Percentiles rank a stretch among this genome's conserved stretches.
Conservation (phyloP, 2,888 invertebrate species). For the Apodemia hepburni region DNA sequence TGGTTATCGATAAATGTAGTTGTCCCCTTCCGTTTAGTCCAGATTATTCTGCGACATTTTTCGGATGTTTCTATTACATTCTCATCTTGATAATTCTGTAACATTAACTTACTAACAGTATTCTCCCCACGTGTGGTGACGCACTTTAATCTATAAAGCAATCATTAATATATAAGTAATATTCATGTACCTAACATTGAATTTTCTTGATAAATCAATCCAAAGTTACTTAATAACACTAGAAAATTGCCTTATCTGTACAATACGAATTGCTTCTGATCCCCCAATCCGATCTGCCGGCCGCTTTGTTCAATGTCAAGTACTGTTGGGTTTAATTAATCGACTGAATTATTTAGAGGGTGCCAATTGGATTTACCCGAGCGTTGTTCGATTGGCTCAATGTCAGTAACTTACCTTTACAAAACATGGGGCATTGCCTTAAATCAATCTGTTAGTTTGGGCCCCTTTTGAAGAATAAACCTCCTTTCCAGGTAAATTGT, state of each 20-base stretch:
- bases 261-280: background rate
- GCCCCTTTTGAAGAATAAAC: too few species aligned
- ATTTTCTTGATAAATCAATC: background rate
- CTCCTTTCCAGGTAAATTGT: too few species aligned
- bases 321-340: conserved; percentile 8
- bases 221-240: background rate
- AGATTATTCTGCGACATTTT: too few species aligned
- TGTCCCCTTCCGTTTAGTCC: too few species aligned
- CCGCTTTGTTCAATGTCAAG: conserved; percentile 6
- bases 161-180: background rate
- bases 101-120: too few species aligned
- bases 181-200: background rate
- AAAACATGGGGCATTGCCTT: too few species aligned
- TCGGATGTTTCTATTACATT: too few species aligned
- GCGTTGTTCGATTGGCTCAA: background rate
- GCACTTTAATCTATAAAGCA: background rate
- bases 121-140: too few species aligned
- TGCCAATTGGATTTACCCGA: conserved; percentile 5
- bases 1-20: too few species aligned
- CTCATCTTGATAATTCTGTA: too few species aligned
- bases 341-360: conserved; percentile 10
- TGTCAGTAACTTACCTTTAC: too few species aligned
- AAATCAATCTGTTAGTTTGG: too few species aligned
- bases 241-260: background rate
- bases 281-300: background rate